phyloP scores from a whole-genome alignment of 2,797 vertebrate species.

The Danio albolineatus region DNA sequence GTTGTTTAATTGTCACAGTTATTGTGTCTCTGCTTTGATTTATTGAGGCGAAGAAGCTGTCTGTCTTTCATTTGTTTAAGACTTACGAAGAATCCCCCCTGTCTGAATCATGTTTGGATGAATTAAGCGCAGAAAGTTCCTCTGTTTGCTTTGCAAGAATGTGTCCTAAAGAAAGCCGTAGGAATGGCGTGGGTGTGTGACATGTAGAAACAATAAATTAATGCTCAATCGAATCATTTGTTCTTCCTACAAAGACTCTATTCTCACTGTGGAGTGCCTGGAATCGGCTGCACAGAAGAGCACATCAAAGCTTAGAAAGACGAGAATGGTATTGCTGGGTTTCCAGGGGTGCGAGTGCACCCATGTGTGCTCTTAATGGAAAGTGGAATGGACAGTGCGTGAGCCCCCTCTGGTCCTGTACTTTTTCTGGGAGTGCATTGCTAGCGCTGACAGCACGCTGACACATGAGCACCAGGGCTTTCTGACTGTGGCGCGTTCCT shows the following conservation, averaged over 20 bases:
- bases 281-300: slow-evolving; percentile 8
- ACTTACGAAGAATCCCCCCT: neutral
- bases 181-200: neutral
- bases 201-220: neutral
- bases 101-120: neutral
- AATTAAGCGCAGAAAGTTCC: neutral
- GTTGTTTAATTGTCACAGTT: slow-evolving; percentile 22
- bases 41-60: neutral
- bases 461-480: slow-evolving; percentile 50
- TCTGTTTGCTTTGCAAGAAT: neutral
- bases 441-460: slow-evolving; percentile 61
- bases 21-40: slow-evolving; percentile 34
- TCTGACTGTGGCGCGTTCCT: slow-evolving; percentile 11
- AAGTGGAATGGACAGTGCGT: slow-evolving; percentile 69
- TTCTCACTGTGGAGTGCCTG: slow-evolving; percentile 19
- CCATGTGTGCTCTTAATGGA: slow-evolving; percentile 63
- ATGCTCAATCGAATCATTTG: slow-evolving; percentile 9
- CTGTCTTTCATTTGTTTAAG: neutral
- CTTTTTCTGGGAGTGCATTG: slow-evolving; percentile 53
- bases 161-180: neutral
- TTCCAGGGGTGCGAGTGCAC: slow-evolving; percentile 35
- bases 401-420: slow-evolving; percentile 60
- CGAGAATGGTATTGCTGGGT: slow-evolving; percentile 25
- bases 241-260: slow-evolving; percentile 5
- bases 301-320: slow-evolving; percentile 11